Conservation (phyloP, 2,888 invertebrate species). For the Erebia palarica region DNA sequence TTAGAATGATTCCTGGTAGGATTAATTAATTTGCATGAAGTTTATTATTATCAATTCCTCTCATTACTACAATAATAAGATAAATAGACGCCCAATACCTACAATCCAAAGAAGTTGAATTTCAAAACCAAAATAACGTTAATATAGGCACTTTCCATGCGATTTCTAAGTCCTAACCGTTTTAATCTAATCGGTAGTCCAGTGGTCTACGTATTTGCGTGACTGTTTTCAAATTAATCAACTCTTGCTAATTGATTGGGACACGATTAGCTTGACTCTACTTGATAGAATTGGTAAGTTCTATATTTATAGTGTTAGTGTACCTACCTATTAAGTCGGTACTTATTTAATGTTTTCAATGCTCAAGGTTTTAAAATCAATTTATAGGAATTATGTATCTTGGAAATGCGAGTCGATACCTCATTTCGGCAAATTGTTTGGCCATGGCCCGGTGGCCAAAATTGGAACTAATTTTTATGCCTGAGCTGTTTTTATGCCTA, state of each 20-base stretch:
- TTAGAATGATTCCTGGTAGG: neutral
- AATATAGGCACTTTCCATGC: constrained; percentile 38
- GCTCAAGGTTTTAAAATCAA: constrained; percentile 2
- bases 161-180: constrained; percentile 38
- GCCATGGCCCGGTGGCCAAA: no score
- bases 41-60: constrained; percentile 26
- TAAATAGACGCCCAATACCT: constrained; percentile 19
- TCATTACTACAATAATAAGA: constrained; percentile 20
- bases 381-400: no score
- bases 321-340: neutral
- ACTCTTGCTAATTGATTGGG: constrained; percentile 48
- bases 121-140: constrained; percentile 30
- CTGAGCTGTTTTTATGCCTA: no score
- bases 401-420: no score
- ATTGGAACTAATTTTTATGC: no score
- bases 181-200: constrained; percentile 46
- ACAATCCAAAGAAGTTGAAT: constrained; percentile 23
- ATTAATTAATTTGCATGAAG: constrained; percentile 11
- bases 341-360: constrained; percentile 3
- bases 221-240: constrained; percentile 52
- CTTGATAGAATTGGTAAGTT: constrained; percentile 40
- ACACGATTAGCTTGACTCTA: constrained; percentile 44
- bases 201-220: constrained; percentile 42
- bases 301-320: constrained; percentile 39
- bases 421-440: no score